Evolutionary conservation across 1,140 invertebrate genomes (phyloP).

Genomic region (Mesaphorura yosii): DNA sequence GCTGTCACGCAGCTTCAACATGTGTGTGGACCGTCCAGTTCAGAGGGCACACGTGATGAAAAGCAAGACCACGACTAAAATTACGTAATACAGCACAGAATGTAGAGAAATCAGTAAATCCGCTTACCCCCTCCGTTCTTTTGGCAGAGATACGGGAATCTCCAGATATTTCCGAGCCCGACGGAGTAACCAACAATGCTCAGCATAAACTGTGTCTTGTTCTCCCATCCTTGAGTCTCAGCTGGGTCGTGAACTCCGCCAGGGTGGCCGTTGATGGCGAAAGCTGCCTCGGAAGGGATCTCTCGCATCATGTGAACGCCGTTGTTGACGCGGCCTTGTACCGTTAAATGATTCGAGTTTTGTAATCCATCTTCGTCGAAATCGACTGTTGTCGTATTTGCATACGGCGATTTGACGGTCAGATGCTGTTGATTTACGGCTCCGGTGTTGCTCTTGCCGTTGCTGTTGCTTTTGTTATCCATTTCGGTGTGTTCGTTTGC

Average conservation of each 20-base stretch:
- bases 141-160: slow-evolving; percentile 88
- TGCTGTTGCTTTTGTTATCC: too few species aligned
- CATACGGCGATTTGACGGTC: slow-evolving; percentile 19
- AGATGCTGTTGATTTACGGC: slow-evolving; percentile 8
- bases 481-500: too few species aligned
- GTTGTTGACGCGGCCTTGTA: slow-evolving; percentile 11
- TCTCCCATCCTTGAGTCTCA: slow-evolving; percentile 28
- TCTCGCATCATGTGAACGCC: slow-evolving; percentile 32
- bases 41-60: not conserved
- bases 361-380: slow-evolving; percentile 26
- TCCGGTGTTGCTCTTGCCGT: slow-evolving; percentile 3
- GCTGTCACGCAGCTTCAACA: too few species aligned
- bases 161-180: slow-evolving; percentile 81
- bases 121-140: slow-evolving; percentile 84
- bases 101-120: not conserved
- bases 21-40: too few species aligned
- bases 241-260: slow-evolving; percentile 48
- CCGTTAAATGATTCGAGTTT: slow-evolving; percentile 7
- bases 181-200: slow-evolving; percentile 83
- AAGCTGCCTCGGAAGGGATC: slow-evolving; percentile 28
- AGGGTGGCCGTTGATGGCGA: slow-evolving; percentile 46
- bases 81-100: not conserved
- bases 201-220: slow-evolving; percentile 78
- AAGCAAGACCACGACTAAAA: not conserved
- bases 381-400: slow-evolving; percentile 11